Base-by-base conservation (phyloP, 2,113 vertebrate genomes). In the Ameiurus melas region DNA sequence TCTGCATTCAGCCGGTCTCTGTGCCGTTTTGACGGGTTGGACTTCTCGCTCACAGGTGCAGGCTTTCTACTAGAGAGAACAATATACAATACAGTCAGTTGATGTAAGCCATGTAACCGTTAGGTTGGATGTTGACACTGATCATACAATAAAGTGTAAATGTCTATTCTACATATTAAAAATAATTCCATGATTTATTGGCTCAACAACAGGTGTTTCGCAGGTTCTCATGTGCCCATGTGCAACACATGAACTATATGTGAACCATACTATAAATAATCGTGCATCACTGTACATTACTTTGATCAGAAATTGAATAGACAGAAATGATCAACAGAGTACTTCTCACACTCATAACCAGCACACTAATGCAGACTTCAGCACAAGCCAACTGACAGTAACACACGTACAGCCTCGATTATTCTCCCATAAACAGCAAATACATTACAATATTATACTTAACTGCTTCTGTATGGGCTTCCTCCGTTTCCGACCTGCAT, bases 401-500 rank as follows among this genome's bases (percentile, higher is more conserved):
- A 19, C n/a, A 82, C 80, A 39, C 39, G 22, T 39, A 55, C 8
- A 79, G 77, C 47, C 47, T 30, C 8, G 20, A 47, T 39, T 25
- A 33, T 51, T 79, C 19, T 27, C 9, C 20, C 33, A 70, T 16
- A 43, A 43, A 39, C 17, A 43, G 13, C 8, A 70, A 71, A 86
- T 22, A 36, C 6, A 51, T 39, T 1, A 68, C 12, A 80, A 79
- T 73, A 27, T 84, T 88, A 92, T 92, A 94, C 96, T 95, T 97
- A 96, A 99, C 98, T 97, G 97, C 95, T 98, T 99, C 89, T 98
- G 98, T 89, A 98, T 89, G 71, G 98, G 98, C 92, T 98, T 98
- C 93, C 98, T 97, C 92, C 98, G 94, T 94, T 98, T 99, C 70
- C 97, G 95, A 82, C 98, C 98, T 0, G 98, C 98, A 6, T 99